Base-by-base conservation (phyloP, 2,888 invertebrate species). In the Lochmaea crataegi region DNA sequence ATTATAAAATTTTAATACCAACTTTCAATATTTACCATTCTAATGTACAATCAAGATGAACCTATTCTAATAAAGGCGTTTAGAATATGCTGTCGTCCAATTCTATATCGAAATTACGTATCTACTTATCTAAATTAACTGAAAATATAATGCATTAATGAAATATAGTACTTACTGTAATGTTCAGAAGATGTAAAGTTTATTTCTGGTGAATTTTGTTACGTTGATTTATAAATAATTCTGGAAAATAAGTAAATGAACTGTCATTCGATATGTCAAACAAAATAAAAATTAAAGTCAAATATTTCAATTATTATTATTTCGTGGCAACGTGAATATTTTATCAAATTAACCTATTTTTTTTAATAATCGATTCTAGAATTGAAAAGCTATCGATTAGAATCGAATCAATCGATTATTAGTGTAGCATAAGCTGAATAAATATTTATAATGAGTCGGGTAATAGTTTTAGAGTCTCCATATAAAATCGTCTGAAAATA, bases 211-310 rank as follows among this genome's bases (percentile, higher is more conserved):
- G 70, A 57, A 42, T 42, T 70, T 53, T 56, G 41, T 53, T 57
- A 70, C 70, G 65, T 70, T 56, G 63, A 65, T 42, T 69, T 61
- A 18, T 48, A 12, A 51, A 42, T 32, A 51, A 45, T 45, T 45
- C 11, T 45, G 14, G n/a, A 64, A 70, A 70, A 64, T 11, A 18
- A 16, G 58, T 42, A 67, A 26, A 51, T 18, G 53, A 63, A 68
- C 22, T 70, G 70, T 65, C 70, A 70, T 26, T 42, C 41, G 10
- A 41, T 38, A 18, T 45, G 64, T 70, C 70, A 65, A 69, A 70
- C 70, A 70, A 70, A 64, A 58, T 53, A n/a, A 53, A 53, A 53
- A 48, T 48, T 32, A 57, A 42, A 63, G 61, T 63, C 61, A 38
- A 38, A 14, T 41, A 18, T 16, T 61, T 61, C 61, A 38, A 41